Evolutionary conservation across 2,797 vertebrate genomes (phyloP).

Genomic region (Catharus ustulatus): DNA sequence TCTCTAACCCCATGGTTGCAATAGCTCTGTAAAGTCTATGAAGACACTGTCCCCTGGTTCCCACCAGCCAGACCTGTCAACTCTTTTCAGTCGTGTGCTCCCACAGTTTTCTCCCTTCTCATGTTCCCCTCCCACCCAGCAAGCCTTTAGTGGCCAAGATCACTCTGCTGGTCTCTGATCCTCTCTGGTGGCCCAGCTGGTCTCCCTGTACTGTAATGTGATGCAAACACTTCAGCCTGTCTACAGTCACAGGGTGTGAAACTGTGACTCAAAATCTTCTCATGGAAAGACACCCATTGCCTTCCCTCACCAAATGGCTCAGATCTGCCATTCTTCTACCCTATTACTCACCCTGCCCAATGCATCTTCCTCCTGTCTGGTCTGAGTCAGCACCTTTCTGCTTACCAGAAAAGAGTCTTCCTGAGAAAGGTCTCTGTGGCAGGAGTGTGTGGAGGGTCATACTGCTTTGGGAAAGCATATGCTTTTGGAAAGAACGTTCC

Average conservation of each 20-base stretch:
- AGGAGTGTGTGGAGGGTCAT: neutral
- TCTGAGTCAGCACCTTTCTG: neutral
- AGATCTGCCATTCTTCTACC: neutral
- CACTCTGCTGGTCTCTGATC: neutral
- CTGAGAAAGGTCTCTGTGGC: neutral
- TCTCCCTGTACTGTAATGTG: neutral
- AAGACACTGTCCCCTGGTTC: neutral
- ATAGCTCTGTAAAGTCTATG: neutral
- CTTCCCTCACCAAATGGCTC: neutral
- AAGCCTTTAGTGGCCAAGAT: neutral
- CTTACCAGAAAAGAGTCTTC: neutral
- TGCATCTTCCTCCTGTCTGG: neutral
- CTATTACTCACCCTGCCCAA: neutral
- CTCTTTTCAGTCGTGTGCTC: neutral
- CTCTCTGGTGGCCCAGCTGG: neutral
- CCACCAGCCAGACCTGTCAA: neutral
- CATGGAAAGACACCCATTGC: neutral
- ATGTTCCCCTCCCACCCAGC: neutral
- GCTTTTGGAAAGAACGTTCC: neutral
- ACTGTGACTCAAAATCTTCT: neutral
- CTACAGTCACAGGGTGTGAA: neutral
- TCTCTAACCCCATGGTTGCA: neutral
- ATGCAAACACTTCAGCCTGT: neutral
- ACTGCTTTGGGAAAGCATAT: neutral
- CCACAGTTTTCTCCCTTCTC: neutral